Evolutionary conservation across 2,888 invertebrate genomes (phyloP).

Genomic region (Theristus sp.): DNA sequence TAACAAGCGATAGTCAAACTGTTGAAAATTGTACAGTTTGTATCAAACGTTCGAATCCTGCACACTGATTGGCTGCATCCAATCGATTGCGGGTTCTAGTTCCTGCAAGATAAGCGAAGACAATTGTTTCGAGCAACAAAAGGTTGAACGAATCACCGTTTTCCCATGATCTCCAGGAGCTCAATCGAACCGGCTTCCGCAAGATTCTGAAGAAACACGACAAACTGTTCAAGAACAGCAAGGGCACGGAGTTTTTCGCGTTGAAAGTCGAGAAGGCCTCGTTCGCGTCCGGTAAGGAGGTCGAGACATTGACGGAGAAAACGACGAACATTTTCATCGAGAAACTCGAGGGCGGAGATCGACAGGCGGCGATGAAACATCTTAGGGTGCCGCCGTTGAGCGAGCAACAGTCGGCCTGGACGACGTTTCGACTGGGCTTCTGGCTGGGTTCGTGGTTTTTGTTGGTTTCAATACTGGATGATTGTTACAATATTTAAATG

Average conservation of each 20-base stretch:
- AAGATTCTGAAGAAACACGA: slow-evolving; percentile 99
- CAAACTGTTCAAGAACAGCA: slow-evolving; percentile 64
- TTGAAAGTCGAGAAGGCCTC: slow-evolving; percentile 78
- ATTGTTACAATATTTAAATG: too few relatives aligned
- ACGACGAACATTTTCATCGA: slow-evolving; percentile 49
- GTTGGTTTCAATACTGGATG: too few relatives aligned
- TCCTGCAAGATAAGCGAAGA: too few relatives aligned
- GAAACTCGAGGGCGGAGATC: slow-evolving; percentile 58
- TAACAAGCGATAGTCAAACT: too few relatives aligned
- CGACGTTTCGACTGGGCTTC: slow-evolving; percentile 62
- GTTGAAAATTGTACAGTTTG: too few relatives aligned
- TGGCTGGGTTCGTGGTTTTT: too few relatives aligned
- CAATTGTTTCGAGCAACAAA: too few relatives aligned
- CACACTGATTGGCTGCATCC: too few relatives aligned
- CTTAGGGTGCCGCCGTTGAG: slow-evolving; percentile 86
- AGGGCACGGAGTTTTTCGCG: slow-evolving; percentile 75
- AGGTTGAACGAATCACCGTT: too few relatives aligned
- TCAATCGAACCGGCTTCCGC: slow-evolving; percentile 94
- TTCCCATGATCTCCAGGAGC: too few relatives aligned
- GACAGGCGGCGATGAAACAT: slow-evolving; percentile 72
- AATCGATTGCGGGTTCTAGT: too few relatives aligned
- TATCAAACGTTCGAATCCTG: too few relatives aligned
- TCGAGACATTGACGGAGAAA: slow-evolving; percentile 80
- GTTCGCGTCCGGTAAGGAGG: slow-evolving; percentile 89
- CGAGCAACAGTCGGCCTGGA: slow-evolving; percentile 88